Evolutionary conservation across 2,888 invertebrate species (phyloP).

Genomic region (Choreutis nemorana): DNA sequence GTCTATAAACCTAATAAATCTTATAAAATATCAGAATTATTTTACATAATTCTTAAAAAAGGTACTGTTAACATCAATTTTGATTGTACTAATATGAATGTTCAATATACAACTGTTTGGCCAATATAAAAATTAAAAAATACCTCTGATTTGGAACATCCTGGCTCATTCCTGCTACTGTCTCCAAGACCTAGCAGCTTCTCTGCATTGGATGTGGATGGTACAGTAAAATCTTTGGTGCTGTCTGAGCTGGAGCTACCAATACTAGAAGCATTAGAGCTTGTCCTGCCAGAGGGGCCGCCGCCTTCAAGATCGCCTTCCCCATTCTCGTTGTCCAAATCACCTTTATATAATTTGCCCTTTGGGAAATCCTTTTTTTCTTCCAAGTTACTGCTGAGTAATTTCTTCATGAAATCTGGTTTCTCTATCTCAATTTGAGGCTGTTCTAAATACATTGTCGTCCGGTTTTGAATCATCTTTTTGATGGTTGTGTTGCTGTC

Average conservation of each 20-base stretch:
- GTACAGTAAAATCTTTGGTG: conserved; percentile 40
- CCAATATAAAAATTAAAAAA: too few relatives aligned
- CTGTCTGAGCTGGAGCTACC: conserved; percentile 44
- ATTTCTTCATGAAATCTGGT: conserved; percentile 49
- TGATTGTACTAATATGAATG: too few relatives aligned
- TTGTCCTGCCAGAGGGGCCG: conserved; percentile 37
- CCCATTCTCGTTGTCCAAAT: conserved; percentile 22
- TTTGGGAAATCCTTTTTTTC: conserved; percentile 51
- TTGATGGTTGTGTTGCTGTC: conserved; percentile 46
- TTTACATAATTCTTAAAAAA: too few relatives aligned
- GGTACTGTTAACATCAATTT: too few relatives aligned
- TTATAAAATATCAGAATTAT: too few relatives aligned
- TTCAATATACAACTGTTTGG: background rate
- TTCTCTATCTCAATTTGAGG: conserved; percentile 10
- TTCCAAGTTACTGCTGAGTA: conserved; percentile 38
- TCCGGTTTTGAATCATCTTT: conserved; percentile 39
- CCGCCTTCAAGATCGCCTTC: conserved; percentile 24
- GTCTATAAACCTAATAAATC: too few relatives aligned
- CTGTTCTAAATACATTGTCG: conserved; percentile 22
- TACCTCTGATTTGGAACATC: conserved; percentile 35
- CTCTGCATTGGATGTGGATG: conserved; percentile 55
- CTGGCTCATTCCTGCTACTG: conserved; percentile 26
- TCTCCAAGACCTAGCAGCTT: conserved; percentile 43
- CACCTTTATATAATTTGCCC: conserved; percentile 47
- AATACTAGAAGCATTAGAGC: conserved; percentile 49